Percentiles rank a stretch among this genome's conserved stretches.
Evolutionary conservation across 2,113 vertebrate genomes (phyloP).

Genomic region (Elachura formosa): DNA sequence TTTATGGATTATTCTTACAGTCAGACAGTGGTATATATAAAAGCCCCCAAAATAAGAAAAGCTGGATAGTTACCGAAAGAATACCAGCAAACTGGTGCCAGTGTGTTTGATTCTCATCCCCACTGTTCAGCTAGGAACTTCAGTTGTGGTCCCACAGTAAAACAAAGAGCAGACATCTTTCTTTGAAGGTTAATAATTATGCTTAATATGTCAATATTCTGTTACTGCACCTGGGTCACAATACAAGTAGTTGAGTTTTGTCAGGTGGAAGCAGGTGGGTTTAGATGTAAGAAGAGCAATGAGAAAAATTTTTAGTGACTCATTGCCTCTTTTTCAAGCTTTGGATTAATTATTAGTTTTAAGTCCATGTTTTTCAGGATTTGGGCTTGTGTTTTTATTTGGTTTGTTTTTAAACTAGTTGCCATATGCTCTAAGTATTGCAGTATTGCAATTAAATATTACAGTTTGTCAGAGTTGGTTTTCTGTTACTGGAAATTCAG

Average conservation of each 20-base stretch:
- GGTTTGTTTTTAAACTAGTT: not conserved
- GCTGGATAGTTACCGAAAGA: not conserved
- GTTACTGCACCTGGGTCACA: not conserved
- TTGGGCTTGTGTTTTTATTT: not conserved
- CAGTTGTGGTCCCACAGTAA: not conserved
- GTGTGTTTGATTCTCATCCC: not conserved
- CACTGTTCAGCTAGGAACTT: not conserved
- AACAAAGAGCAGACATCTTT: not conserved
- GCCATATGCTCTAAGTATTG: not conserved
- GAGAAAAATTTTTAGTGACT: not conserved
- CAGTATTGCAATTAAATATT: no score
- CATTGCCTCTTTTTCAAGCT: not conserved
- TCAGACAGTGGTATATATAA: not conserved
- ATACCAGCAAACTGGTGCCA: not conserved
- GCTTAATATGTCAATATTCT: not conserved
- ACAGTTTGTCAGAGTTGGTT: no score
- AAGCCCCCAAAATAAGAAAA: not conserved
- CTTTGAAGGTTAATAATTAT: not conserved
- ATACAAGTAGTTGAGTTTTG: not conserved
- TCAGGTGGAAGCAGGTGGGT: not conserved
- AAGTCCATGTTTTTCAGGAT: not conserved
- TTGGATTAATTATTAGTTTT: not conserved
- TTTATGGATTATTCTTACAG: not conserved
- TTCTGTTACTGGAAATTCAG: not conserved
- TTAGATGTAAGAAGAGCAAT: not conserved